Base-by-base conservation (phyloP, 2,113 vertebrate genomes). In the Ptyas mucosa region DNA sequence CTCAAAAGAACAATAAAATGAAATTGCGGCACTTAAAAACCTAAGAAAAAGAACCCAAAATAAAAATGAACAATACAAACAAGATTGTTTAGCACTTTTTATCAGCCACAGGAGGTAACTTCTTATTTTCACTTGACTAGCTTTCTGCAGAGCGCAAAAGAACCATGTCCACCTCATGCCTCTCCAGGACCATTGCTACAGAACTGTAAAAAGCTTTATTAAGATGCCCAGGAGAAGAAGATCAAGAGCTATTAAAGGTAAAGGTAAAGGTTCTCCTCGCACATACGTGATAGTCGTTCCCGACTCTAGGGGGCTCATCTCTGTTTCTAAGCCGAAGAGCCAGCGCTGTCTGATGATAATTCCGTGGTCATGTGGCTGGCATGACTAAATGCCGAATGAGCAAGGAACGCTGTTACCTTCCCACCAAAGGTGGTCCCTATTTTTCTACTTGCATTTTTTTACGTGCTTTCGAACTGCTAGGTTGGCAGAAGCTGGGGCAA, bases 11-110 rank as follows among this genome's bases (percentile, higher is more conserved):
- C 94, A 46, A 43, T 2, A 91, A n/a, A n/a, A 54, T 90, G 18
- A 81, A 90, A 23, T 24, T 93, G 91, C 90, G 93, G n/a, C 26
- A 9, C 53, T 86, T 85, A 51, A 90, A 91, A 88, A 14, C 58
- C 55, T 91, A 95, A 10, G 2, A 92, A 93, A 91, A 91, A 92
- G 51, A 34, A 46, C 34, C n/a, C 88, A 96, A 94, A 91, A 61
- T 87, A 2, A 93, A 18, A 95, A 91, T 21, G 10, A 93, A 96
- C 85, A 52, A 23, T 93, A 93, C 29, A 91, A 91, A 14, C 89
- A 94, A 29, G 55, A 95, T 88, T 92, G 90, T 95, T 95, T 86
- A 26, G 43, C 4, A 20, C 29, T 85, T 91, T 89, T 89, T 49
- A 85, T 90, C 21, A 39, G 54, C 21, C 69, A 61, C 20, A 46